These are phyloP conservation scores for Siniperca undulata DNA, from an alignment of 2,797 vertebrate genomes.

Conservation along the genomic window DNA sequence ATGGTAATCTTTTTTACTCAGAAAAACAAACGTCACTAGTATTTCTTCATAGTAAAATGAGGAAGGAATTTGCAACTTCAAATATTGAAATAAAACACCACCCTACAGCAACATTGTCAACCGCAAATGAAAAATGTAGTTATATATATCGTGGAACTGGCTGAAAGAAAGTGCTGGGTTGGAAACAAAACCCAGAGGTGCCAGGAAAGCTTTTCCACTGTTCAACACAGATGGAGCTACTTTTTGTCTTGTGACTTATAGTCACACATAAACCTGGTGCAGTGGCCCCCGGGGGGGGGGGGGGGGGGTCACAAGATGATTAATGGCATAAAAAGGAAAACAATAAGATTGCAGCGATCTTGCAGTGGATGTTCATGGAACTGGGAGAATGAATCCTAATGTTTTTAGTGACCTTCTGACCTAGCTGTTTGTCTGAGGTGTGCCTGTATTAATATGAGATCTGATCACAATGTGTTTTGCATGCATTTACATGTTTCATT, in stretches of 20 bases:
- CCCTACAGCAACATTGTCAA: not conserved
- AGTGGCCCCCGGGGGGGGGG: not conserved
- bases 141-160: not conserved
- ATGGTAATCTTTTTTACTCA: not conserved
- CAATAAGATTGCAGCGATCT: not conserved
- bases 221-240: not conserved
- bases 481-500: not conserved
- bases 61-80: slow-evolving; percentile 6
- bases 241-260: not conserved
- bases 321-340: not conserved
- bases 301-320: not conserved
- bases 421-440: not conserved
- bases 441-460: not conserved
- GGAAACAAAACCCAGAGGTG: not conserved
- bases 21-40: not conserved
- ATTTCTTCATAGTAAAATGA: slow-evolving; percentile 19
- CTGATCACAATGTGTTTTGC: not conserved
- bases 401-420: not conserved
- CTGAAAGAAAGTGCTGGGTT: not conserved
- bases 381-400: not conserved
- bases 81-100: not conserved
- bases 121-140: not conserved
- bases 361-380: not conserved
- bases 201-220: not conserved
- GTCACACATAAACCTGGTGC: slow-evolving; percentile 4